These are phyloP conservation scores for Neodiprion fabricii DNA, from an alignment of 1,140 invertebrate species.

Conservation along the genomic window DNA sequence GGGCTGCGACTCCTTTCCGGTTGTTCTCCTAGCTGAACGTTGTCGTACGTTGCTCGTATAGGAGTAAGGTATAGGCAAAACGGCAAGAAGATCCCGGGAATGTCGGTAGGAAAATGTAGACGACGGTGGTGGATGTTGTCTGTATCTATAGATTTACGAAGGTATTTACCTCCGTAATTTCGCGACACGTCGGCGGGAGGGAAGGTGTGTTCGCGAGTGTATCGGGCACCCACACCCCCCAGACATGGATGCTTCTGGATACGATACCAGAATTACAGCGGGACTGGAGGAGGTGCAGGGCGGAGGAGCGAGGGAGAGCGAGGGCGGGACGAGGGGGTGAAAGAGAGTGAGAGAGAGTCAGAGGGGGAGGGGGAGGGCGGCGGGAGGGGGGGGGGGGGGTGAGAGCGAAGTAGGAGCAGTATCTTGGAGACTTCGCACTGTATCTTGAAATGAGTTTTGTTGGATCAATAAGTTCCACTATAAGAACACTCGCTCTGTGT, in stretches of 20 bases:
- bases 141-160: background rate
- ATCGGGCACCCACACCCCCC: background rate
- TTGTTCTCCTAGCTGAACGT: too few relatives aligned
- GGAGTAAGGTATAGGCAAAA: too few relatives aligned
- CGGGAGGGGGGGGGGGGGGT: constrained; percentile 35
- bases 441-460: constrained; percentile 66
- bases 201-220: constrained; percentile 14
- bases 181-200: constrained; percentile 22
- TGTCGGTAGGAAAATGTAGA: too few relatives aligned
- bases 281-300: constrained; percentile 28
- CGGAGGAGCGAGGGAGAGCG: constrained; percentile 22
- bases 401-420: constrained; percentile 55
- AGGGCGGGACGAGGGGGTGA: constrained; percentile 9
- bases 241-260: constrained; percentile 43
- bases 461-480: constrained; percentile 66
- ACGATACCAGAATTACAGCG: constrained; percentile 43
- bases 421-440: constrained; percentile 65
- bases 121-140: background rate
- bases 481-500: constrained; percentile 59
- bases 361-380: constrained; percentile 1
- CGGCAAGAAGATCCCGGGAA: too few relatives aligned
- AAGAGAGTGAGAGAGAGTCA: constrained; percentile 23
- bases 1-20: too few relatives aligned
- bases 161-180: background rate
- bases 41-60: too few relatives aligned